These are phyloP conservation scores for Hemitrygon akajei DNA, from an alignment of 2,797 vertebrate species.

Conservation along the genomic window DNA sequence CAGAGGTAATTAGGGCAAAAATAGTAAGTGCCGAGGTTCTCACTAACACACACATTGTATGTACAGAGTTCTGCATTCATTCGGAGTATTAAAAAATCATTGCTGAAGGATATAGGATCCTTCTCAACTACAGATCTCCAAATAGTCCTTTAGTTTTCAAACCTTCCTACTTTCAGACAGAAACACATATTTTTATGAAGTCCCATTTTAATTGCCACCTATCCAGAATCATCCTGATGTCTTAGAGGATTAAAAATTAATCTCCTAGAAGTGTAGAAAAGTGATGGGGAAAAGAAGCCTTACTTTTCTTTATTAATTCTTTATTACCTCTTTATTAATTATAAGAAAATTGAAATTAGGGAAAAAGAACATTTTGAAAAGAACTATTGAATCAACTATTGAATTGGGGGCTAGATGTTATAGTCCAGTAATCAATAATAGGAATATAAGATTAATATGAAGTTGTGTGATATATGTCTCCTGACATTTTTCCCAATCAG, in stretches of 20 bases:
- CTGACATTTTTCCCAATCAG: background rate
- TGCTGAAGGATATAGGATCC: background rate
- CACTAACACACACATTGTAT: no score
- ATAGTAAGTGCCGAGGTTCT: no score
- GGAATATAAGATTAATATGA: background rate
- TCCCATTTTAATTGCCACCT: no score
- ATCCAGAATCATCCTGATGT: background rate
- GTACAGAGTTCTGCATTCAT: background rate
- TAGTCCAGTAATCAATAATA: background rate
- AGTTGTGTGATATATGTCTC: background rate
- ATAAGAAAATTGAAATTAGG: background rate
- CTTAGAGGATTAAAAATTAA: background rate
- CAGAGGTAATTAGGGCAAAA: no score
- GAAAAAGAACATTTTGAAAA: no score
- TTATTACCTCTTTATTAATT: background rate
- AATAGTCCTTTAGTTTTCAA: background rate
- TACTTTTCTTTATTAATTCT: background rate
- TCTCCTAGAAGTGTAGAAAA: background rate
- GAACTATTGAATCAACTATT: background rate
- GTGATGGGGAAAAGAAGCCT: background rate
- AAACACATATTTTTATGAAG: no score
- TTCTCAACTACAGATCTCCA: no score
- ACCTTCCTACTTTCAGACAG: background rate
- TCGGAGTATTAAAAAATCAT: background rate
- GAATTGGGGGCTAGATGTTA: background rate